Percentiles rank a stretch among this genome's conserved stretches.
Conservation (phyloP, 2,113 vertebrate genomes). For the Salvelinus sp. region DNA sequence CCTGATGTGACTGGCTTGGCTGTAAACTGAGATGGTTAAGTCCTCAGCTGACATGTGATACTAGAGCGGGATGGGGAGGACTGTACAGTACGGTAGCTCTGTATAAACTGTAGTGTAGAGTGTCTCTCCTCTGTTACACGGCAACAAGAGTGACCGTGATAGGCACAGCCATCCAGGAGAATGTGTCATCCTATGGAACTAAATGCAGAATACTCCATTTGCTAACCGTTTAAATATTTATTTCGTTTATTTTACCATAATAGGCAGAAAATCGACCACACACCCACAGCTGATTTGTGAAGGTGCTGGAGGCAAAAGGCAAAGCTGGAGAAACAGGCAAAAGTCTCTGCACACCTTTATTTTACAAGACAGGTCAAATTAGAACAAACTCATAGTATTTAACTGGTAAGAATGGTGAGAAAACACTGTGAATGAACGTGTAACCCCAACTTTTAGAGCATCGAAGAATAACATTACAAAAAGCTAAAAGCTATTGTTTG, state of each 20-base stretch:
- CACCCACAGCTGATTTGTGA: too few species aligned
- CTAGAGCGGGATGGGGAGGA: background rate
- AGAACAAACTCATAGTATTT: background rate
- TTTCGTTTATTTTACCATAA: too few species aligned
- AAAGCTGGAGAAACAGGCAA: too few species aligned
- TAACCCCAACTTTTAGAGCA: background rate
- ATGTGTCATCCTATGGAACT: too few species aligned
- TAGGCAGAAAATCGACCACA: too few species aligned
- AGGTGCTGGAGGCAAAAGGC: too few species aligned
- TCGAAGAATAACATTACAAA: background rate
- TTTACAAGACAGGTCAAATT: too few species aligned
- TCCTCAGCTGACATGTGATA: background rate
- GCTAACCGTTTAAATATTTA: too few species aligned
- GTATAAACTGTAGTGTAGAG: background rate
- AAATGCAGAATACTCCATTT: too few species aligned
- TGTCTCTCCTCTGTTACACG: background rate
- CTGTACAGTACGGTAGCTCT: too few species aligned
- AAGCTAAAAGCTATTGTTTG: background rate
- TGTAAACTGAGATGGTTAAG: background rate
- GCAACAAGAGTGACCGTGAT: background rate
- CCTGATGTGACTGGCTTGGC: background rate
- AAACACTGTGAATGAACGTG: background rate
- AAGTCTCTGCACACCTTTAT: too few species aligned
- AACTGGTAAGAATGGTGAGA: background rate
- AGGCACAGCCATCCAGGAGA: background rate